Percentiles rank a stretch among this genome's conserved stretches.
Conservation (phyloP, 1,140 invertebrate species). For the Protaetia brevitarsis region DNA sequence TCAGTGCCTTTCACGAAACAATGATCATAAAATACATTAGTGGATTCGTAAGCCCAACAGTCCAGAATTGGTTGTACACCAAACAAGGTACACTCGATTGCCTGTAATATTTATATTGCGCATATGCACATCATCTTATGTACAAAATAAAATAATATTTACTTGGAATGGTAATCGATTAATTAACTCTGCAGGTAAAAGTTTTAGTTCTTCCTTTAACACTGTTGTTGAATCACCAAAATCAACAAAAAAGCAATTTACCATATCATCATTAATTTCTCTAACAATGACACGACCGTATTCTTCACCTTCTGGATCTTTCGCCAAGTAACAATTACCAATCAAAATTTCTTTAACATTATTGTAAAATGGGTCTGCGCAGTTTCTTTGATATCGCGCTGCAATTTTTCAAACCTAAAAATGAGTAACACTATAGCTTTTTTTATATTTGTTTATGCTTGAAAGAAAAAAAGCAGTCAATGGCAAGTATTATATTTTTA, state of each 20-base stretch:
- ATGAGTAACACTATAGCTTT: neutral
- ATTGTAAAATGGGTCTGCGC: constrained; percentile 10
- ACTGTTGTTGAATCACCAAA: constrained; percentile 16
- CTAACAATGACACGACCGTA: constrained; percentile 10
- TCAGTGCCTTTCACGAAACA: constrained; percentile 32
- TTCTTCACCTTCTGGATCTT: constrained; percentile 19
- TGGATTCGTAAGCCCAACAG: constrained; percentile 35
- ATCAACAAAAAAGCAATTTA: constrained; percentile 24
- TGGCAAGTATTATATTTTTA: too few species aligned
- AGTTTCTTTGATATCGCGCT: constrained; percentile 33
- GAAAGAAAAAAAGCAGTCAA: too few species aligned
- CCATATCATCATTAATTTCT: constrained; percentile 6
- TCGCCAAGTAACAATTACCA: constrained; percentile 22
- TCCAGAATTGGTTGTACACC: constrained; percentile 31
- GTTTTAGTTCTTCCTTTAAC: constrained; percentile 3
- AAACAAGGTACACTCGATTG: constrained; percentile 38
- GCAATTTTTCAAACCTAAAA: constrained; percentile 36
- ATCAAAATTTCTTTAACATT: neutral
- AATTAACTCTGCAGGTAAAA: constrained; percentile 11
- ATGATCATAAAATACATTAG: constrained; percentile 37
- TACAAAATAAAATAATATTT: neutral
- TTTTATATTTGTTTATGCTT: too few species aligned
- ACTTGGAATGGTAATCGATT: constrained; percentile 25
- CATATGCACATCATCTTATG: neutral
- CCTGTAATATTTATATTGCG: too few species aligned